Conservation (phyloP, 30 jellyfish, hydroid and myxozoan genomes). For the Cassiopea xamachana region DNA sequence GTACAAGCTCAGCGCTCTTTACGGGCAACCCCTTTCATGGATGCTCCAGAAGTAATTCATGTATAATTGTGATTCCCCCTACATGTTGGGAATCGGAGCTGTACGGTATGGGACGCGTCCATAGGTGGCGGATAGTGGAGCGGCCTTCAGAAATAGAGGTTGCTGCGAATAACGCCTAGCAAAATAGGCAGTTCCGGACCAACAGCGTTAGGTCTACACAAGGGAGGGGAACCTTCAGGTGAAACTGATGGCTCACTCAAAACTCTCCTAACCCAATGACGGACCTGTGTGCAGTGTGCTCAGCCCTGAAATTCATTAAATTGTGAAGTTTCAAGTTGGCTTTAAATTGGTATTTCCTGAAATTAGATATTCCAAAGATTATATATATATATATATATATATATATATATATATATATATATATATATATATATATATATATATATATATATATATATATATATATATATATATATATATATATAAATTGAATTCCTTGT, state of each 20-base stretch:
- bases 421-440: too few relatives aligned
- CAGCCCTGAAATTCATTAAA: not conserved
- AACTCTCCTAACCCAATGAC: not conserved
- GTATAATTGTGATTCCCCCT: not conserved
- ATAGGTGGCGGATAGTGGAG: not conserved
- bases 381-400: too few relatives aligned
- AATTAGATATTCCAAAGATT: too few relatives aligned
- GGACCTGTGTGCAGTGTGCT: not conserved
- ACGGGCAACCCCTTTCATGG: too few relatives aligned
- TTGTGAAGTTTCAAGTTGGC: too few relatives aligned
- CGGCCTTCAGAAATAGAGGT: not conserved
- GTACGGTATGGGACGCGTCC: not conserved
- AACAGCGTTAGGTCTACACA: not conserved
- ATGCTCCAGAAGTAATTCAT: too few relatives aligned
- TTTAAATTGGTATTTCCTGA: too few relatives aligned
- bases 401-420: too few relatives aligned
- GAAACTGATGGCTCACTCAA: not conserved
- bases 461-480: too few relatives aligned
- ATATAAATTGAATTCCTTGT: too few relatives aligned
- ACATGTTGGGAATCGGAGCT: not conserved
- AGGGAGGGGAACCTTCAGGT: slow-evolving; percentile 6
- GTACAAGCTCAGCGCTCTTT: too few relatives aligned
- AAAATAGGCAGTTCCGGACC: not conserved
- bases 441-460: too few relatives aligned
- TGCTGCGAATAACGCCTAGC: not conserved